phyloP scores from a whole-genome alignment of 2,113 vertebrate genomes.

The Cephalopholis sonnerati region DNA sequence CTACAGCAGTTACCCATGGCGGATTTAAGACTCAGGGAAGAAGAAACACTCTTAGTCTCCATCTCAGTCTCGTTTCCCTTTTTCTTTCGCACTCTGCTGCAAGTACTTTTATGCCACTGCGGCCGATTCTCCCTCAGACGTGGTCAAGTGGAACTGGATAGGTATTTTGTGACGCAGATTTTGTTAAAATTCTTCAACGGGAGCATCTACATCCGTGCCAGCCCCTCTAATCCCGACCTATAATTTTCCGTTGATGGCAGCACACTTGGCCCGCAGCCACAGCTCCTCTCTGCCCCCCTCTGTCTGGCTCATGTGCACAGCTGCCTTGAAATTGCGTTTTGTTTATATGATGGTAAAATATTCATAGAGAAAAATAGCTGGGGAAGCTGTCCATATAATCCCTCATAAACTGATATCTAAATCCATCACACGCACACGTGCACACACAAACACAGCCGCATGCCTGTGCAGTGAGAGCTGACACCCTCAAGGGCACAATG shows the following conservation, averaged over 20 bases:
- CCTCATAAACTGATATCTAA: conserved; percentile 73
- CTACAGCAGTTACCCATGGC: conserved; percentile 72
- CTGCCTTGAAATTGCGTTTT: conserved; percentile 65
- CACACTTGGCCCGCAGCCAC: conserved; percentile 28
- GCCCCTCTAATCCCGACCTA: conserved; percentile 20
- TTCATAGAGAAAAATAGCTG: conserved; percentile 71
- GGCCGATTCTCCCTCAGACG: conserved; percentile 33
- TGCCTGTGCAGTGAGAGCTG: conserved; percentile 26
- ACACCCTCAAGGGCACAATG: conserved; percentile 73
- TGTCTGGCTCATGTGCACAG: conserved; percentile 44
- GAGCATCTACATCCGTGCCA: conserved; percentile 13
- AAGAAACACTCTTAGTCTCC: conserved; percentile 71
- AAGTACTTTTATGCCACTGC: conserved; percentile 42
- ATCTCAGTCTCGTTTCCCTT: conserved; percentile 67
- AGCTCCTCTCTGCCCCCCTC: conserved; percentile 30
- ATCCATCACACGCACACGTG: conserved; percentile 58
- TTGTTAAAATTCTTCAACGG: conserved; percentile 16
- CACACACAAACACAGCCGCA: conserved; percentile 1
- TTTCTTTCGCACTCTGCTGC: conserved; percentile 46
- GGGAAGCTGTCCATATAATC: conserved; percentile 74
- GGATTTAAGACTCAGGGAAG: conserved; percentile 78
- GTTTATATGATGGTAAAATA: conserved; percentile 76
- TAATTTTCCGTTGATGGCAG: conserved; percentile 44
- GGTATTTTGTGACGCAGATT: conserved; percentile 30
- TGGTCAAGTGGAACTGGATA: conserved; percentile 46